phyloP scores from a whole-genome alignment of 2,113 vertebrate species.

The Phrynosoma blainvillii region DNA sequence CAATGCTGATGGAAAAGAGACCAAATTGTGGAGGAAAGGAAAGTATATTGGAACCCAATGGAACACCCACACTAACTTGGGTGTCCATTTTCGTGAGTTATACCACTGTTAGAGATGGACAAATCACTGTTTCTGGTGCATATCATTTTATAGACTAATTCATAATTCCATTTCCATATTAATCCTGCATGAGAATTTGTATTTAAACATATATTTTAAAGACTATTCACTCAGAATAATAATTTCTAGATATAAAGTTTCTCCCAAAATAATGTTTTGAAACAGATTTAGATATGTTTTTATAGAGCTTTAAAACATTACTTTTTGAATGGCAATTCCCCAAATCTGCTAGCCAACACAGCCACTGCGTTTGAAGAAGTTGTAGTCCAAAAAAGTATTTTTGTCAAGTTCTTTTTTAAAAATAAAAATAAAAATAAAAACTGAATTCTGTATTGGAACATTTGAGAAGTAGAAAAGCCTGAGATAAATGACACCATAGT shows the following conservation, averaged over 20 bases:
- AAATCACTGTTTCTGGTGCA: background rate
- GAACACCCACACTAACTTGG: background rate
- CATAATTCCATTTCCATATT: background rate
- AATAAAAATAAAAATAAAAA: no score
- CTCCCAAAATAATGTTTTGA: no score
- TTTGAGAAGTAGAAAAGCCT: no score
- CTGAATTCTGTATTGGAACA: no score
- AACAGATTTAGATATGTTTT: no score
- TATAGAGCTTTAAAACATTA: no score
- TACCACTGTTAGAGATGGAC: background rate
- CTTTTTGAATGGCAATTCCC: no score
- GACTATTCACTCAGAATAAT: background rate
- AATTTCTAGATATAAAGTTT: background rate
- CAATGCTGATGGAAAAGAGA: background rate
- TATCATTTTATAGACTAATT: background rate
- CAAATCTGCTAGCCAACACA: no score
- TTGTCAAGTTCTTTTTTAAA: no score
- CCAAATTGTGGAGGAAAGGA: background rate
- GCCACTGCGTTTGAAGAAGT: no score
- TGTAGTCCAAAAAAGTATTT: no score
- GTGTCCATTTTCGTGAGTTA: background rate
- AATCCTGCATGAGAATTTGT: background rate
- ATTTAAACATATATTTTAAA: background rate
- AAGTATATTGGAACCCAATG: background rate
- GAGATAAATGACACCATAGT: no score